Evolutionary conservation across 2,797 vertebrate genomes (phyloP), one percentile per base, ranked within the genome.

Genomic region (Acrossocheilus wenchowensis): DNA sequence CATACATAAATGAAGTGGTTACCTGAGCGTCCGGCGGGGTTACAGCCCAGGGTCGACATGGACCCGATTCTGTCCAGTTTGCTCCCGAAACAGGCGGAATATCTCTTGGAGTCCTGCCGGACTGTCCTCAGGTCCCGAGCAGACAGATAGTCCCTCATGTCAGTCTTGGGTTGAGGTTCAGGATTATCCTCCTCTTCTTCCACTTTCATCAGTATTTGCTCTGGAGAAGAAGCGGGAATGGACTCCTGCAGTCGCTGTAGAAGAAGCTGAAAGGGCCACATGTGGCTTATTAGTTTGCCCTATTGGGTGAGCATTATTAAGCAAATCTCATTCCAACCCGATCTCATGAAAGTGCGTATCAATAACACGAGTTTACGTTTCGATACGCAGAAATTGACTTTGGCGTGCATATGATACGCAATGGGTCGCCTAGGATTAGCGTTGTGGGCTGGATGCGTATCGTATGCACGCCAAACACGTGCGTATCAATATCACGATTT

Each of bases 21-120:
- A 96, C 96, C 94, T 84, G 90, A 91, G 90, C 82, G 94, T 36
- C 94, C 91, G 0, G 93, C 89, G 0, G 93, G 94, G 75, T 95
- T 96, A 90, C 96, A 96, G 23, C 96, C 95, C 93, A 98, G 93
- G 26, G 96, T 94, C 0, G 96, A 97, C 91, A 94, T 92, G n/a
- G 95, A 95, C 41, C 95, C 96, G 0, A 99, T 99, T 75, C 96
- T 92, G 81, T 99, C 97, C 86, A 99, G 93, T 85, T 93, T 95
- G 19, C 94, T 91, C 2, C 97, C 96, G 0, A 99, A 99, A 82
- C 98, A 99, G 73, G 95, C 89, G 0, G 95, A 96, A 14, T 93
- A 92, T 4, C 43, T 94, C 14, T 91, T 93, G 82, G 88, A 88
- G 85, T 96, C 94, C 0, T 91, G 93, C 5, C 93, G 91, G 84